Evolutionary conservation across 2,113 vertebrate species (phyloP).

Genomic region (Nerophis lumbriciformis): DNA sequence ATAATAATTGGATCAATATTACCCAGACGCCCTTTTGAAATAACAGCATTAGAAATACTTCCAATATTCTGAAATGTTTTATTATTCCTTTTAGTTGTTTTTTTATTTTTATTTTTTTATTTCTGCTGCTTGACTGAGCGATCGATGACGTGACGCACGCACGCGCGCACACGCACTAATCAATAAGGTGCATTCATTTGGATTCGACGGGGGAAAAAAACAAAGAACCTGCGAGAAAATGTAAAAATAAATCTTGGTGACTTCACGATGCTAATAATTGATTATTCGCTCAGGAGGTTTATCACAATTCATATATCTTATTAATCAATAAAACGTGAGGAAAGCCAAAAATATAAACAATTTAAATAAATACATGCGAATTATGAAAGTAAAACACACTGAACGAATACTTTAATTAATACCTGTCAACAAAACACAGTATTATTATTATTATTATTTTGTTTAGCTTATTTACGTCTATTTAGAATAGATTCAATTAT

Average conservation of each 20-base stretch:
- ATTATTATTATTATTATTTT: no score
- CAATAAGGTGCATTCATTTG: slow-evolving; percentile 7
- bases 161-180: background rate
- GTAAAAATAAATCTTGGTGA: background rate
- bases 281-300: background rate
- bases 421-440: no score
- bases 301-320: background rate
- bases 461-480: no score
- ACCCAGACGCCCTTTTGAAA: no score
- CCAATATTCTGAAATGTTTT: no score
- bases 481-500: no score
- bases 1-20: no score
- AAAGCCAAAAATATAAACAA: background rate
- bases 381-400: no score
- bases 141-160: background rate
- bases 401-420: no score
- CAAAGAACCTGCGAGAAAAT: no score
- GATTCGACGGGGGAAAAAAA: background rate
- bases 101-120: background rate
- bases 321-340: background rate
- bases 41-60: background rate
- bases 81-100: background rate
- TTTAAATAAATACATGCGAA: no score
- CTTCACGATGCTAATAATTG: background rate
- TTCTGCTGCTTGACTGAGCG: background rate